Conservation (phyloP, 1,140 invertebrate genomes). For the Muscidifurax raptorellus region DNA sequence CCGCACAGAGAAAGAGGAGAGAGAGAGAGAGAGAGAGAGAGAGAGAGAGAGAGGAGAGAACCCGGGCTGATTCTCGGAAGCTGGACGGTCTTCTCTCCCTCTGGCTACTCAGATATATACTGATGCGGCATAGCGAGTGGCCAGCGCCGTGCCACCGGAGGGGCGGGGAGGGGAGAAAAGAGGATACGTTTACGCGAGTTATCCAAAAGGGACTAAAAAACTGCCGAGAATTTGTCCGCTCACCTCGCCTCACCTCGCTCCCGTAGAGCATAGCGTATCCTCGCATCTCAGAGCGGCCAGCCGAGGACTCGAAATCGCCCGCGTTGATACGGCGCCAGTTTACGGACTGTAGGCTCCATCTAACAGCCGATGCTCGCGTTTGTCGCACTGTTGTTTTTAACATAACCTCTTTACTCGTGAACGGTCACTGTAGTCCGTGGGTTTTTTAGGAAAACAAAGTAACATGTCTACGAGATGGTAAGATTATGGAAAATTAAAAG, state of each 20-base stretch:
- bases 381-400: not conserved
- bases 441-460: not conserved
- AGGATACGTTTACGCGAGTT: constrained; percentile 13
- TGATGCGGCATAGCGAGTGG: not conserved
- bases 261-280: not conserved
- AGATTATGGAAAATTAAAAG: not conserved
- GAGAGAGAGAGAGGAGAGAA: constrained; percentile 18
- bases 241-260: not conserved
- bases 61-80: not conserved
- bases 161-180: not conserved
- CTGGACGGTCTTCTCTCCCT: not conserved
- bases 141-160: not conserved
- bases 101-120: not conserved
- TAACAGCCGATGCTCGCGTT: not conserved
- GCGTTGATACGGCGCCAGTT: constrained; percentile 18
- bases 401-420: not conserved
- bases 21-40: not conserved
- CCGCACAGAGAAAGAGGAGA: not conserved
- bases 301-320: constrained; percentile 2
- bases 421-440: no score
- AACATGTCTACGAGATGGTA: constrained; percentile 50
- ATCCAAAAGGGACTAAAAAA: constrained; percentile 41
- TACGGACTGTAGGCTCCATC: not conserved
- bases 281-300: not conserved
- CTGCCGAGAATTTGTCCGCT: constrained; percentile 4